Base-by-base conservation (phyloP, 1,140 invertebrate genomes). In the Polypedilum pembai region DNA sequence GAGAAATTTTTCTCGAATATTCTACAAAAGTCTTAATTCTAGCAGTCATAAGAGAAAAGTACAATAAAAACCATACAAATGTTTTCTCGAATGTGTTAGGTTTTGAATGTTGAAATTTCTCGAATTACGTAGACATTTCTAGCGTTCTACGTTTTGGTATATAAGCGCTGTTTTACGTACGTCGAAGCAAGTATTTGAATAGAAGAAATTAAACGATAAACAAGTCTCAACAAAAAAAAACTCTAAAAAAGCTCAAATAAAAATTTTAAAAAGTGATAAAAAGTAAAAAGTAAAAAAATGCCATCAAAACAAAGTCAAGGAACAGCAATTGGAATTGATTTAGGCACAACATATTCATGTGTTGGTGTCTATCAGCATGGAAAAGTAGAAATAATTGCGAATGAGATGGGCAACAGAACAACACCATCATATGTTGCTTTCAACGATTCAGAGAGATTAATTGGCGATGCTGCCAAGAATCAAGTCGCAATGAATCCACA, bases 381-480 rank as follows among this genome's bases (percentile, higher is more conserved):
- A 73, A 94, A 94, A 83, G 90, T 96, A 65, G 94, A 95, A 83
- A 95, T 96, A 79, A 95, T 96, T 78, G 94, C 94, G 78, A 96
- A 97, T 81, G 94, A 96, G 81, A 94, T 95, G 85, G 95, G 94
- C 20, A 96, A 96, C 84, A 84, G 94, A 69, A 96, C 94, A 33
- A 96, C 94, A 56, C 94, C 94, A 8, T 92, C 90, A 74, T 96
- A 95, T 83, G 94, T 97, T 56, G 94, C 93, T 1, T 91, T 94
- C 82, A 93, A 90, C 0, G 92, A 94, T 76, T 90, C 88, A 0
- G 92, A 94, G 80, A 82, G 91, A 1, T 83, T 93, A 92, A 79
- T n/a, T n/a, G n/a, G n/a, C n/a, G n/a, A n/a, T n/a, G n/a, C n/a
- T n/a, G n/a, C n/a, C n/a, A n/a, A n/a, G 93, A 93, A 81, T 92